Percentiles rank a stretch among this genome's conserved stretches.
These are phyloP conservation scores for Caenorhabditis uteleia DNA, from an alignment of 2,888 invertebrate genomes.

Conservation along the genomic window DNA sequence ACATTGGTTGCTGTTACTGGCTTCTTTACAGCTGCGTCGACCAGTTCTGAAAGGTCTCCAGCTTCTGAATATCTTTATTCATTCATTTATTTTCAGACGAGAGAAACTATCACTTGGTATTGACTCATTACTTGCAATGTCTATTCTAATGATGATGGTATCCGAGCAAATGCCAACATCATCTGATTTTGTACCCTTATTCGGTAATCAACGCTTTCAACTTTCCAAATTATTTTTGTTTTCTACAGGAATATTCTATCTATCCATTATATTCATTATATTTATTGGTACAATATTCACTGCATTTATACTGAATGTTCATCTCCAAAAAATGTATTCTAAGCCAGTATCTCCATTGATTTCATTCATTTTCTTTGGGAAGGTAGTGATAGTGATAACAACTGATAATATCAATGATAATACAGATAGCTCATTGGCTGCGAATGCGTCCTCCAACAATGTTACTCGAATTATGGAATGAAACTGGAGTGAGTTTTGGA, in stretches of 20 bases:
- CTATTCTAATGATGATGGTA: conserved; percentile 72
- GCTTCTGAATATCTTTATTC: background rate
- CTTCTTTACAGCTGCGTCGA: conserved; percentile 72
- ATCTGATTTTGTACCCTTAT: conserved; percentile 65
- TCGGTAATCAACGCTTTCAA: conserved; percentile 34
- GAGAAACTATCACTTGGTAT: conserved; percentile 68
- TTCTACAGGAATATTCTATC: conserved; percentile 60
- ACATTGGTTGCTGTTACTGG: conserved; percentile 71
- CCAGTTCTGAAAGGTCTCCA: conserved; percentile 68
- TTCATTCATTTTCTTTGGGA: conserved; percentile 65
- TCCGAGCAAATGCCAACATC: conserved; percentile 73
- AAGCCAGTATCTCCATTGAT: conserved; percentile 66
- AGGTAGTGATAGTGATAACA: conserved; percentile 24
- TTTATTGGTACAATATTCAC: conserved; percentile 69
- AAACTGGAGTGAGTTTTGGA: conserved; percentile 48
- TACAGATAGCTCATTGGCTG: conserved; percentile 59
- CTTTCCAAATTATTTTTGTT: background rate
- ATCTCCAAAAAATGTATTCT: conserved; percentile 66
- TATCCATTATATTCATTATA: conserved; percentile 67
- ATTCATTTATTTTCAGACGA: conserved; percentile 34
- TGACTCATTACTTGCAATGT: conserved; percentile 71
- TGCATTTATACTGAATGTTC: conserved; percentile 67
- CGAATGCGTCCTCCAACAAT: conserved; percentile 64
- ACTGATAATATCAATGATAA: background rate
- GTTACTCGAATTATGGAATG: conserved; percentile 65